phyloP scores from a whole-genome alignment of 2,113 vertebrate species.

The Struthidea cinerea region DNA sequence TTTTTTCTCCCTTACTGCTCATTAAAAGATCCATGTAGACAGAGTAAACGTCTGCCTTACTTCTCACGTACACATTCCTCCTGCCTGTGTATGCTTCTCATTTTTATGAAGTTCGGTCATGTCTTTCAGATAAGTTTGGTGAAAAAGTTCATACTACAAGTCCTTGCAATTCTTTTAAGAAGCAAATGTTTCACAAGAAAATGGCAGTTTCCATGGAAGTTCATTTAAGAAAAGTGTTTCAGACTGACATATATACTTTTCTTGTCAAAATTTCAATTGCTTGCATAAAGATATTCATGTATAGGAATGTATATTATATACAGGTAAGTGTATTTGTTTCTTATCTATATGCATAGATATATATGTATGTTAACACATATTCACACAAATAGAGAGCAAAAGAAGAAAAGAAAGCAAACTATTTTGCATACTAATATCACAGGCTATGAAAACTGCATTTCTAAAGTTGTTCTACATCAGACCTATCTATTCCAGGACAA shows the following conservation, averaged over 20 bases:
- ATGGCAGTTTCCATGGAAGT: not conserved
- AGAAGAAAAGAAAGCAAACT: not conserved
- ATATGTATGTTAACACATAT: not conserved
- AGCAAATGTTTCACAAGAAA: not conserved
- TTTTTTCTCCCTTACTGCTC: not conserved
- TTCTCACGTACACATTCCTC: not conserved
- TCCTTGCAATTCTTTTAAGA: not conserved
- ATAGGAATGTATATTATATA: not conserved
- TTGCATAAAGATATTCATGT: not conserved
- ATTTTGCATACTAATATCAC: not conserved
- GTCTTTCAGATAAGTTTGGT: not conserved
- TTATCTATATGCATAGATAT: not conserved
- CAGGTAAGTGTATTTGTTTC: not conserved
- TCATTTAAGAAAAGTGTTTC: not conserved
- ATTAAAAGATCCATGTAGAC: not conserved
- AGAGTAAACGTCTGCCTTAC: not conserved
- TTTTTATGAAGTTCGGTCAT: not conserved
- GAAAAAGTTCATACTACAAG: not conserved
- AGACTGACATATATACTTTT: not conserved
- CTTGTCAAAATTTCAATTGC: not conserved
- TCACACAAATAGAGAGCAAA: not conserved
- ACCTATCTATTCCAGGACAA: not conserved
- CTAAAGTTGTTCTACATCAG: not conserved
- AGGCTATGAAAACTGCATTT: not conserved
- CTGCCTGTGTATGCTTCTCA: not conserved